A percentile compares a stretch with the other conserved stretches of the same genome.
Conservation (phyloP, 2,113 vertebrate species). For the Gadus chalcogrammus region DNA sequence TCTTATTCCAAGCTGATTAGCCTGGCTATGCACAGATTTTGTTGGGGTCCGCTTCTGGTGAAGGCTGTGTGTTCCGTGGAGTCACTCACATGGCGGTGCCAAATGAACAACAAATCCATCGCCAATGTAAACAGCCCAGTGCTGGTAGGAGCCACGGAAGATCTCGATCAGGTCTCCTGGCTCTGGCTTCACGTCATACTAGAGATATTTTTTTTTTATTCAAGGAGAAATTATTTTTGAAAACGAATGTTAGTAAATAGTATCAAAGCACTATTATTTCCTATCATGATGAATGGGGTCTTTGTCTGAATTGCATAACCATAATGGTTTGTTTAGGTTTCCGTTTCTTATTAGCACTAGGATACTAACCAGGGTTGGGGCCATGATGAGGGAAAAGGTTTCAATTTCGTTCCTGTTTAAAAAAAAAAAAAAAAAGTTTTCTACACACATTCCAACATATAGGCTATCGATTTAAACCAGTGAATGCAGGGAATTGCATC, state of each 20-base stretch:
- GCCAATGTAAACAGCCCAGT: conserved; percentile 85
- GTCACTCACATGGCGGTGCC: conserved; percentile 72
- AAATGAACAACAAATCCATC: conserved; percentile 80
- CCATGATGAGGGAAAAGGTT: conserved; percentile 48
- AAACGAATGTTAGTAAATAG: conserved; percentile 9
- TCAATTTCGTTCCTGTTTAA: neutral
- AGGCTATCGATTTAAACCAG: neutral
- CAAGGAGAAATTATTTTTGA: neutral
- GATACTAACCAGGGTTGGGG: conserved; percentile 58
- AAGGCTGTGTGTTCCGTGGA: neutral
- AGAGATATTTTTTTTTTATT: neutral
- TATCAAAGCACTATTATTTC: conserved; percentile 1
- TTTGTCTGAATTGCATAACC: neutral
- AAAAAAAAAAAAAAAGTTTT: neutral
- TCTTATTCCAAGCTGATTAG: neutral
- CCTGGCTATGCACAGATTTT: neutral
- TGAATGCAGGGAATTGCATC: neutral
- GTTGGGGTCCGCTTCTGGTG: neutral
- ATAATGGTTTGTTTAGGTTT: neutral
- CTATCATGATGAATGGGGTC: neutral
- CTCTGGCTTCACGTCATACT: conserved; percentile 70
- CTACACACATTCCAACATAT: neutral
- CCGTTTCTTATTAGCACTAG: neutral
- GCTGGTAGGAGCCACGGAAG: conserved; percentile 73
- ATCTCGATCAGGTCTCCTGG: conserved; percentile 83